Base-by-base conservation (phyloP, 1,140 invertebrate species). In the Drosophila persimilis region DNA sequence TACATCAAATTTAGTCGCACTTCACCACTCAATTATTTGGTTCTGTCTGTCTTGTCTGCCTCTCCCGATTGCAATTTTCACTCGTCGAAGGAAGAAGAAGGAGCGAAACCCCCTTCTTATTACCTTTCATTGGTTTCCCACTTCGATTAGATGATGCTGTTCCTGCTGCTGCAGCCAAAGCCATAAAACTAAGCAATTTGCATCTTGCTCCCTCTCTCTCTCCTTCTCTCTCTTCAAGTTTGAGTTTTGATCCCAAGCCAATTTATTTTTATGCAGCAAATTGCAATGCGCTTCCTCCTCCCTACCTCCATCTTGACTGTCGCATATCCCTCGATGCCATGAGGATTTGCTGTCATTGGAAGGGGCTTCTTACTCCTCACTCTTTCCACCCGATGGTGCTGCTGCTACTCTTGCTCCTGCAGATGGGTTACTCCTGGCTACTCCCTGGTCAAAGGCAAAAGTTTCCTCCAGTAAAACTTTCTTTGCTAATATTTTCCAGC, bases 281-380 rank as follows among this genome's bases (percentile, higher is more conserved):
- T 70, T 80, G 77, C 60, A 64, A 41, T 65, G 60, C 60, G 45
- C 71, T 59, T 50, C 31, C 8, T 29, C 59, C 47, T 45, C 64
- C 50, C 35, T 8, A 20, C n/a, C 29, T 31, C 35, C 22, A 22
- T 46, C 43, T 51, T 52, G 20, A 59, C 44, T 45, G 47, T 24
- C 57, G 46, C 56, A 35, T n/a, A 48, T 57, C 47, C 39, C 54
- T 67, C 70, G 56, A 62, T 69, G 77, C 65, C 69, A 31, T 86
- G 77, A 88, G 81, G 74, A 88, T 88, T 86, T 81, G 74, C 81
- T 88, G 81, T 86, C 81, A 85, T 73, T 86, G 71, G 77, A 72
- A 72, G 69, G 58, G 51, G 60, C 48, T 77, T 11, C 48, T 50
- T n/a, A 39, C 20, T 26, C 13, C 66, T 46, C 11, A 22, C 17